A percentile compares a stretch with the other conserved stretches of the same genome.
Conservation (phyloP, 1,140 invertebrate species). For the Trypoxylus dichotomus region DNA sequence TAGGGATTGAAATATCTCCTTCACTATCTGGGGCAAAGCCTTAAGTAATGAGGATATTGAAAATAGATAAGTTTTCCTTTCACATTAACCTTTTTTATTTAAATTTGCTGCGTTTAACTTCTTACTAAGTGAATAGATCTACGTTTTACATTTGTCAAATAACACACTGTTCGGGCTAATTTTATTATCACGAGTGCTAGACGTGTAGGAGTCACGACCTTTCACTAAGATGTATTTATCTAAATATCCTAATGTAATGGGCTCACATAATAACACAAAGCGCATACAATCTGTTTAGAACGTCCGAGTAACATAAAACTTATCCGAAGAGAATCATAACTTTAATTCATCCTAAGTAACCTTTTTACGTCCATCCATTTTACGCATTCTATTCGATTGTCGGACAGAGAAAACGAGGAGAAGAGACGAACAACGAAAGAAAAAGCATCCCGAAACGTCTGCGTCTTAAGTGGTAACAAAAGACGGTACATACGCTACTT, state of each 20-base stretch:
- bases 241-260: not conserved
- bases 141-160: not conserved
- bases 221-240: not conserved
- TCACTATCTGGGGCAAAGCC: too few species aligned
- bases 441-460: not conserved
- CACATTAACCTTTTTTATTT: too few species aligned
- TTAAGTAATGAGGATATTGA: too few species aligned
- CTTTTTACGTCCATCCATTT: not conserved
- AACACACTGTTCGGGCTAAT: not conserved
- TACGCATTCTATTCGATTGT: not conserved
- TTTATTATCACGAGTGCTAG: not conserved
- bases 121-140: not conserved
- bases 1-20: too few species aligned
- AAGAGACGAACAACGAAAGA: not conserved
- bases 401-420: not conserved
- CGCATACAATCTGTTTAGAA: not conserved
- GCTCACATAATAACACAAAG: not conserved
- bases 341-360: not conserved
- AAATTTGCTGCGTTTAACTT: too few species aligned
- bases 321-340: not conserved
- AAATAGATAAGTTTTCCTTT: too few species aligned
- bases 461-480: not conserved
- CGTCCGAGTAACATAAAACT: not conserved
- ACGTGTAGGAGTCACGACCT: not conserved
- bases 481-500: not conserved